These are phyloP conservation scores for Acanthurus lineatus DNA, from an alignment of 2,797 vertebrate genomes.

Conservation along the genomic window DNA sequence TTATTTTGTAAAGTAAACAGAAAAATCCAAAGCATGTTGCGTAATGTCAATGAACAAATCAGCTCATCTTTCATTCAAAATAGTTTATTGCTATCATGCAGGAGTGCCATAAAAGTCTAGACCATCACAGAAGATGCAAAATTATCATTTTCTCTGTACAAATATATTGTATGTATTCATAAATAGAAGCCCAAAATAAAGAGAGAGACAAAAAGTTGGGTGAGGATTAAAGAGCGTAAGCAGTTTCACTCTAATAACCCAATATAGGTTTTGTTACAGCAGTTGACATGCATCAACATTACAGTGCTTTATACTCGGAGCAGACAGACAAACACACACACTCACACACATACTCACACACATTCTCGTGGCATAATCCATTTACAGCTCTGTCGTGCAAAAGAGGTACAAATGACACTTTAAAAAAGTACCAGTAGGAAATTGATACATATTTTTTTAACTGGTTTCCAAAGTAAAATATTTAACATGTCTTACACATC, in stretches of 20 bases:
- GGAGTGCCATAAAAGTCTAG: conserved; percentile 86
- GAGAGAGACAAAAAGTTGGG: conserved; percentile 40
- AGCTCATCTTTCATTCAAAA: conserved; percentile 85
- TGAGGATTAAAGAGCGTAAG: conserved; percentile 50
- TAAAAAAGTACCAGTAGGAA: conserved; percentile 79
- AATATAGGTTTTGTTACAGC: conserved; percentile 77
- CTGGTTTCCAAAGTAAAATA: conserved; percentile 63
- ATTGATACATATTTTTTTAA: conserved; percentile 32
- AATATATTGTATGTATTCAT: conserved; percentile 81
- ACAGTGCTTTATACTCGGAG: conserved; percentile 81
- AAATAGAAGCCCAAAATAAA: conserved; percentile 83
- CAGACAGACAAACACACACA: conserved; percentile 56
- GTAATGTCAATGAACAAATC: neutral
- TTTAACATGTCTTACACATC: conserved; percentile 61
- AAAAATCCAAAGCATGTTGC: neutral
- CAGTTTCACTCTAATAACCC: conserved; percentile 68
- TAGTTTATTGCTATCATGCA: conserved; percentile 92
- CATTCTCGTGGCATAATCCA: conserved; percentile 64
- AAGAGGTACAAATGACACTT: conserved; percentile 81
- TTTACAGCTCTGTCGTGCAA: conserved; percentile 85
- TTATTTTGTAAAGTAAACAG: neutral
- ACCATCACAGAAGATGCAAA: conserved; percentile 89
- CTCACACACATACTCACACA: conserved; percentile 42
- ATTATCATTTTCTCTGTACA: conserved; percentile 83
- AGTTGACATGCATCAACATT: conserved; percentile 87